These are phyloP conservation scores for Arge pagana DNA, from an alignment of 2,888 invertebrate genomes.

Conservation along the genomic window DNA sequence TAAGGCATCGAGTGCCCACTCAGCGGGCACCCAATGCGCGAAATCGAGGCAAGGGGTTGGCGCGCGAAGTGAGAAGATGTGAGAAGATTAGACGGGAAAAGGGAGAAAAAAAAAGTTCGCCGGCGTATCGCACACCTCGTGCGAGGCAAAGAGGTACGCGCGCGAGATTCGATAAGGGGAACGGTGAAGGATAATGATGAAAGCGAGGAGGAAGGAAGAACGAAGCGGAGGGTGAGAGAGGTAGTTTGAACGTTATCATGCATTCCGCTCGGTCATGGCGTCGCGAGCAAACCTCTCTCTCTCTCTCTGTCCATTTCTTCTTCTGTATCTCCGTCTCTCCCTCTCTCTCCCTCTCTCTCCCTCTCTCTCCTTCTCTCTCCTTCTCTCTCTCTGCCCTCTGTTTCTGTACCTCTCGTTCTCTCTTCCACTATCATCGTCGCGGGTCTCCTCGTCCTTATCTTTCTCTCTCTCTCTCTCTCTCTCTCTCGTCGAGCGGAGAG, in stretches of 20 bases:
- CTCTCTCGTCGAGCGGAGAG: no score
- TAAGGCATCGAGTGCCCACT: no score
- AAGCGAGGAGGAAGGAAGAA: conserved; percentile 9
- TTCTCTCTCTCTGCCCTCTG: conserved; percentile 27
- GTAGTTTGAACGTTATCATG: conserved; percentile 55
- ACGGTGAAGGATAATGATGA: conserved; percentile 26
- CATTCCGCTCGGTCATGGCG: conserved; percentile 56
- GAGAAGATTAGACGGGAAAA: background rate
- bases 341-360: conserved; percentile 27
- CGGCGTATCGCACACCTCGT: background rate
- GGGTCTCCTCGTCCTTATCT: background rate
- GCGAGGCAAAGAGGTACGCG: background rate
- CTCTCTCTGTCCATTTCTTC: conserved; percentile 36
- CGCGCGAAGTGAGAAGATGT: no score
- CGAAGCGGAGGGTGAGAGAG: conserved; percentile 26
- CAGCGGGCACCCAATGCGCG: no score
- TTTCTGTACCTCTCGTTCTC: conserved; percentile 16
- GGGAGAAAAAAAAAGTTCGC: background rate
- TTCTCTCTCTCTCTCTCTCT: conserved; percentile 18
- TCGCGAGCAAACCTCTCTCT: conserved; percentile 40
- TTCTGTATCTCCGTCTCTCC: conserved; percentile 28
- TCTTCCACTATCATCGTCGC: conserved; percentile 30
- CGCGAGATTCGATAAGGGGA: background rate
- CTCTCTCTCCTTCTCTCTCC: conserved; percentile 16
- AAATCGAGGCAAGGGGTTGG: no score